These are phyloP conservation scores for Lagocephalus sceleratus DNA, from an alignment of 2,797 vertebrate genomes.

Conservation along the genomic window DNA sequence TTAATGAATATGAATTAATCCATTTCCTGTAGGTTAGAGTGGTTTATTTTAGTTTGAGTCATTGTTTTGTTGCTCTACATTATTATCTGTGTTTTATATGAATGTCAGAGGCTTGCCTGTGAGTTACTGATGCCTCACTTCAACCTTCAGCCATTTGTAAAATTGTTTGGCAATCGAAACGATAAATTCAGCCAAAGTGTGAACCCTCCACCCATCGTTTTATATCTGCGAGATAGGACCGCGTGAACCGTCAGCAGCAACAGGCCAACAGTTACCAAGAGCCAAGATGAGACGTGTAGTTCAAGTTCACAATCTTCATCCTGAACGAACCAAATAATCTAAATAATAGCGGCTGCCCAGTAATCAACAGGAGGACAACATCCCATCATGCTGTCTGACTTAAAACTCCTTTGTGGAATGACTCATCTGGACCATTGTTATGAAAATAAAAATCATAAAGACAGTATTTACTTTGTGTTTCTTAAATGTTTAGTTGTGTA, in stretches of 20 bases:
- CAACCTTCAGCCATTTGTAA: conserved; percentile 17
- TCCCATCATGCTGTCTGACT: conserved; percentile 55
- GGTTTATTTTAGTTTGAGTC: conserved; percentile 37
- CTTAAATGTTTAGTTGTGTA: conserved; percentile 9
- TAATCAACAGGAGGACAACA: conserved; percentile 60
- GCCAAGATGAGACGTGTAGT: conserved; percentile 17
- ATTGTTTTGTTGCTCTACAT: conserved; percentile 83
- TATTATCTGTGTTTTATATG: conserved; percentile 86
- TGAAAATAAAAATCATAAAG: conserved; percentile 51
- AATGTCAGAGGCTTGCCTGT: conserved; percentile 86
- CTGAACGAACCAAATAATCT: conserved; percentile 60
- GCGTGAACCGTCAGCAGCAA: neutral
- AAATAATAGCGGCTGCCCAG: conserved; percentile 45
- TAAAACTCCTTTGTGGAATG: conserved; percentile 42
- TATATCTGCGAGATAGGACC: conserved; percentile 24
- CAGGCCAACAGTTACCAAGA: conserved; percentile 9
- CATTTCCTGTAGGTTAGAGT: conserved; percentile 39
- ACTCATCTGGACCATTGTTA: conserved; percentile 68
- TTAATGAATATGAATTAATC: conserved; percentile 46
- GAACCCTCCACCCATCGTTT: conserved; percentile 26
- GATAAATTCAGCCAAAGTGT: conserved; percentile 55
- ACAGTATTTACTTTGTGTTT: conserved; percentile 17
- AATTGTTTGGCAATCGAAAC: conserved; percentile 31
- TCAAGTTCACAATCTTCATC: conserved; percentile 20
- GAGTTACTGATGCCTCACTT: conserved; percentile 27